phyloP scores from a whole-genome alignment of 2,797 vertebrate genomes.

The Eupleurogrammus muticus region DNA sequence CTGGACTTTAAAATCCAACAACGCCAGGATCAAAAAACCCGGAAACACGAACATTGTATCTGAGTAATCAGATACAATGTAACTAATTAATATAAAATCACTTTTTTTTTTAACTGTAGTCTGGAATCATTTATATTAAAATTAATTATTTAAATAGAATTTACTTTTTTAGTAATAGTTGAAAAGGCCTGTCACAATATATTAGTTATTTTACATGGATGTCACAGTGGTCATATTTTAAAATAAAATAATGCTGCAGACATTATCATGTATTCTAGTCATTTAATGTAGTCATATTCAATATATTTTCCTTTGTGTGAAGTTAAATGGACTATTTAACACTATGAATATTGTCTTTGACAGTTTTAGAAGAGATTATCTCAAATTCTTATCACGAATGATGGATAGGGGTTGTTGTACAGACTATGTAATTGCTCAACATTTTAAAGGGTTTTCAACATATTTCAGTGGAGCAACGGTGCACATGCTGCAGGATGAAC shows the following conservation, averaged over 20 bases:
- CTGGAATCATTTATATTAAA: background rate
- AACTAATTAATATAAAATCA: slow-evolving; percentile 16
- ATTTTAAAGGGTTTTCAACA: background rate
- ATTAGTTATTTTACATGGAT: background rate
- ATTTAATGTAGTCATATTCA: slow-evolving; percentile 9
- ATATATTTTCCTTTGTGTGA: slow-evolving; percentile 12
- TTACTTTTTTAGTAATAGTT: background rate
- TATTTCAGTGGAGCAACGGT: background rate
- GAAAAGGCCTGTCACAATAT: background rate
- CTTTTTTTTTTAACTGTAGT: background rate
- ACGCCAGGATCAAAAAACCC: background rate
- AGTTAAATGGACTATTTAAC: background rate
- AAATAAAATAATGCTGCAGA: background rate
- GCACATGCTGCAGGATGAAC: slow-evolving; percentile 1
- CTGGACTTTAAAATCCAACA: background rate
- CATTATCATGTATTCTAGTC: background rate
- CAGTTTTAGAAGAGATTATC: background rate
- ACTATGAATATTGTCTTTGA: background rate
- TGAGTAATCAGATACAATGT: slow-evolving; percentile 3
- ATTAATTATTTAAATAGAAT: background rate
- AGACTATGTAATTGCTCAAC: background rate
- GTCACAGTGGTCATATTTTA: background rate
- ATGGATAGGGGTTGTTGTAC: background rate
- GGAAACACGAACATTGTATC: background rate
- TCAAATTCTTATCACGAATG: background rate